Conservation (phyloP, 2,113 vertebrate genomes). For the Dendrocopos noguchii region DNA sequence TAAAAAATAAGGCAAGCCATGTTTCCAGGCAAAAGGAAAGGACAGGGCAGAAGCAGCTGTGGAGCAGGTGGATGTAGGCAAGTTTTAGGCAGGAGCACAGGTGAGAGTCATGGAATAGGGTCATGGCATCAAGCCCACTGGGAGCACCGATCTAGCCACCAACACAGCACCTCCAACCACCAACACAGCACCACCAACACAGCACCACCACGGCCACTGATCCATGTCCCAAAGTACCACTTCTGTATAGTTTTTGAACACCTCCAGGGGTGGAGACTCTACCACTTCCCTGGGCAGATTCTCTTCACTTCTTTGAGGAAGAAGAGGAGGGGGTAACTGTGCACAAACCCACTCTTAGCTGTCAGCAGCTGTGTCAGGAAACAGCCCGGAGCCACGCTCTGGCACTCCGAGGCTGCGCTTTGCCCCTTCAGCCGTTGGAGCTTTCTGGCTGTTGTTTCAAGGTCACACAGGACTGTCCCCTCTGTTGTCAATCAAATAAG, state of each 20-base stretch:
- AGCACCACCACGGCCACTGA: too few species aligned
- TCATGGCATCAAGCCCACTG: too few species aligned
- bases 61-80: background rate
- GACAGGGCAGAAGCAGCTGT: fast-evolving
- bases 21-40: background rate
- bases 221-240: too few species aligned
- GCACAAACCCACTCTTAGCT: background rate
- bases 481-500: slow-evolving; percentile 17
- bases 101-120: too few species aligned
- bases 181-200: too few species aligned
- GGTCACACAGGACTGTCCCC: slow-evolving; percentile 16
- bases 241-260: too few species aligned
- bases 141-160: too few species aligned
- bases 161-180: too few species aligned
- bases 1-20: background rate
- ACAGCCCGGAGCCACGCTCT: background rate
- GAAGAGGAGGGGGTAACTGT: background rate
- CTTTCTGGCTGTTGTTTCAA: slow-evolving; percentile 53
- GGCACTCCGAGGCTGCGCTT: background rate
- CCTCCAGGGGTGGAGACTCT: too few species aligned
- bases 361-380: background rate
- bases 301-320: background rate
- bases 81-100: background rate
- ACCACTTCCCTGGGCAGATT: background rate
- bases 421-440: slow-evolving; percentile 5